These are phyloP conservation scores for Crypturellus tataupa DNA, from an alignment of 2,797 vertebrate genomes.

Conservation along the genomic window DNA sequence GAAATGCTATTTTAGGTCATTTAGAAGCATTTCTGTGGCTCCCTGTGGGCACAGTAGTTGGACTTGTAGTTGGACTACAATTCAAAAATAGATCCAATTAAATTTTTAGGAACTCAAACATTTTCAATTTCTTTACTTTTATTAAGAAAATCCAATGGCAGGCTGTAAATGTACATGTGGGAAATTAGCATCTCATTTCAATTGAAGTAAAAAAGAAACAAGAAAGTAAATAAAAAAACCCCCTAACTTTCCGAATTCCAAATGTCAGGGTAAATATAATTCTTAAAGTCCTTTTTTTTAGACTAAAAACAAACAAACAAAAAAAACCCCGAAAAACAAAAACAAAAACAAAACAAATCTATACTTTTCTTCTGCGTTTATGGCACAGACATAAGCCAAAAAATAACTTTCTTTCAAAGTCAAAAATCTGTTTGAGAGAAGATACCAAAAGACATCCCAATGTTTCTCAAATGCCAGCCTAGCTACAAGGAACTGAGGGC, in stretches of 20 bases:
- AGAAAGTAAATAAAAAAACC: neutral
- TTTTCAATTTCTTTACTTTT: neutral
- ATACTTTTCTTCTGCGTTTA: neutral
- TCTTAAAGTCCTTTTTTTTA: neutral
- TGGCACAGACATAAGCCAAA: neutral
- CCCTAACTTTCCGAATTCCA: neutral
- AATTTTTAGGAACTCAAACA: constrained; percentile 6
- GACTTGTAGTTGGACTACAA: neutral
- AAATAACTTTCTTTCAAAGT: neutral
- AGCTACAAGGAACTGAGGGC: neutral
- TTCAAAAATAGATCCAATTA: constrained; percentile 40
- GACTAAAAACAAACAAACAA: neutral
- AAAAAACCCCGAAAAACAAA: no score
- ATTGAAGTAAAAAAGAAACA: neutral
- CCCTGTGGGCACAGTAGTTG: constrained; percentile 18
- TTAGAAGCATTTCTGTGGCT: constrained; percentile 24
- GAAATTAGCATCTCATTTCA: neutral
- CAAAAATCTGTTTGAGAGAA: neutral
- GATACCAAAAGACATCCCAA: neutral
- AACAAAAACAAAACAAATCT: neutral
- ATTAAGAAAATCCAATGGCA: neutral
- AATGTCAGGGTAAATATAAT: neutral
- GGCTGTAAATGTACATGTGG: neutral
- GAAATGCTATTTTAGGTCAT: constrained; percentile 53
- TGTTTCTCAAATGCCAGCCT: neutral